These are phyloP conservation scores for Limnephilus lunatus DNA, from an alignment of 2,888 invertebrate species.

Conservation along the genomic window DNA sequence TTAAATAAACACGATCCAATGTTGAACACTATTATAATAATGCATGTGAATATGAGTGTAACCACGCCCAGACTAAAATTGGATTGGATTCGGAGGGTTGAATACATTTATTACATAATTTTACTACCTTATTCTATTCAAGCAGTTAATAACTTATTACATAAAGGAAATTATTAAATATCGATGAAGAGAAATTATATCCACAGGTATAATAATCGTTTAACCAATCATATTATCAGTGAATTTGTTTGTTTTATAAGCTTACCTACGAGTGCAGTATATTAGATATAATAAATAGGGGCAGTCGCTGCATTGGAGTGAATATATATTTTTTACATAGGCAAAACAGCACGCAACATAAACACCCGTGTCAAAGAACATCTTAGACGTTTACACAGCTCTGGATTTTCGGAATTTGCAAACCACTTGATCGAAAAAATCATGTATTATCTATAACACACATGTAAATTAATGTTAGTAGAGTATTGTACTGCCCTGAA, in stretches of 20 bases:
- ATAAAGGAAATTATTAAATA: constrained; percentile 8
- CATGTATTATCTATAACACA: too few relatives aligned
- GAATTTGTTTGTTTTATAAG: neutral
- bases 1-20: neutral
- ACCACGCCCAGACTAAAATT: neutral
- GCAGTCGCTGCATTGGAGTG: too few relatives aligned
- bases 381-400: too few relatives aligned
- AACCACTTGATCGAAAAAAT: too few relatives aligned
- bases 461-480: too few relatives aligned
- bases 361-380: too few relatives aligned
- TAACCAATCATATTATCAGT: neutral
- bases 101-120: neutral
- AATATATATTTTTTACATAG: too few relatives aligned
- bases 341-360: too few relatives aligned
- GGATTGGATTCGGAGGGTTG: neutral
- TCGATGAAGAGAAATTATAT: neutral
- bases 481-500: too few relatives aligned
- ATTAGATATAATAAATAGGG: too few relatives aligned
- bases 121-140: neutral
- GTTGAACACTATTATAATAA: neutral
- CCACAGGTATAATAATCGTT: neutral
- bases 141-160: neutral
- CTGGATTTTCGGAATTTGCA: too few relatives aligned
- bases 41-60: neutral
- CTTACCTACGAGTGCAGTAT: neutral